Base-by-base conservation (phyloP, 2,888 invertebrate species). In the Formica aserva region DNA sequence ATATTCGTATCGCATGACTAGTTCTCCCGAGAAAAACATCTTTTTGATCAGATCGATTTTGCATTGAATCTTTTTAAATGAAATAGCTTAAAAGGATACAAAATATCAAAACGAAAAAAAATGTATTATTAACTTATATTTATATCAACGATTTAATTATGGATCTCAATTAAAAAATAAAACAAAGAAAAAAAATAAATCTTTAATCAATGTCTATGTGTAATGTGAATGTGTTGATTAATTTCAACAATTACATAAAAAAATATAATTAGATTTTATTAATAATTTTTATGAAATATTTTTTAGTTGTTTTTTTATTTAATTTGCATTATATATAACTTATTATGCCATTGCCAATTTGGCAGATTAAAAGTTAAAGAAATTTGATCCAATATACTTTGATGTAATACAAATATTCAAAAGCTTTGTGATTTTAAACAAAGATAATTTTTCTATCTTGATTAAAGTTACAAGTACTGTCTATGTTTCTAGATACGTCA, bases 401-500 rank as follows among this genome's bases (percentile, higher is more conserved):
- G 8, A 22, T 8, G 9, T 26, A 32, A 15, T 22, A 35, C 1
- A 13, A 18, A 8, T 18, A 48, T 48, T 48, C 45, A 5, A 48
- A 48, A 18, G 41, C 11, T 18, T 5, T 48, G 6, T 29, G 2
- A 63, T 29, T 35, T 66, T 26, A 26, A 26, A n/a, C 4, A 35
- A 66, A 55, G 26, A 38, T 11, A 8, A 76, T 22, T 65, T 63
- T 22, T 22, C 22, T 52, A 71, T 32, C 18, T 29, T 22, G 55
- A 78, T 74, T 67, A 57, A 63, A 52, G 48, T 29, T 71, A 65
- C 84, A 84, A 87, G 86, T 69, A 65, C 57, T 74, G 75, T 81
- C 72, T 69, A 76, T 76, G 85, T 87, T 85, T 85, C 81, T 78
- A 77, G 84, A 89, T 83, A 66, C 45, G 66, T 84, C 66, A 71